Base-by-base conservation (phyloP, 2,888 invertebrate genomes). In the Microctonus hyperodae region DNA sequence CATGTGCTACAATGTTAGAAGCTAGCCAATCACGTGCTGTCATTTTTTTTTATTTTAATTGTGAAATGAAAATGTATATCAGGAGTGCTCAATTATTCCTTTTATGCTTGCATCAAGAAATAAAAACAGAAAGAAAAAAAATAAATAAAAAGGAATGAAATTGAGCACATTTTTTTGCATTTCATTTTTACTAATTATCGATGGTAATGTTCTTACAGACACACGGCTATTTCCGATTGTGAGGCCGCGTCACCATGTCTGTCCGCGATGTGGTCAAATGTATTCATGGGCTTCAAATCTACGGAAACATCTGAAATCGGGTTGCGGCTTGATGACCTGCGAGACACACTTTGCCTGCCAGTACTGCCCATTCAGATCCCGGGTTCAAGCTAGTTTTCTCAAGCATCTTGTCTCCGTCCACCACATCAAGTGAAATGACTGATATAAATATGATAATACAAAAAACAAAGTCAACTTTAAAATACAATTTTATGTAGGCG, bases 321-420 rank as follows among this genome's bases (percentile, higher is more conserved):
- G 85, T 69, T 85, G 85, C 69, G 84, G 84, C 56, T 77, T 82
- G 80, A 78, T 80, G 61, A 82, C 83, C 71, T 81, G 80, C 76
- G 85, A 85, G 75, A 83, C 84, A 4, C 82, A 83, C 73, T 85
- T 85, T 79, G 82, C 83, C 72, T 85, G 85, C 75, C 81, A 82
- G 70, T 83, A 83, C 76, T 85, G 85, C 74, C 81, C 83, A n/a
- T 85, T 84, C 76, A 81, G 81, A 69, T 84, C 84, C 65, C 83
- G 85, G 76, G 81, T 83, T 72, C 81, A 83, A 72, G 83, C 83
- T 33, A 83, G 83, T 72, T 84, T 84, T 73, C 71, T 83, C 69
- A 83, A 83, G 71, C 84, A 84, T 65, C 76, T 83, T 33, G 78
- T 83, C 31, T 82, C 83, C 65, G 83, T 84, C 64, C 83, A 84